A percentile compares a stretch with the other conserved stretches of the same genome.
phyloP scores from a whole-genome alignment of 2,888 invertebrate genomes.

The Amorpha juglandis region DNA sequence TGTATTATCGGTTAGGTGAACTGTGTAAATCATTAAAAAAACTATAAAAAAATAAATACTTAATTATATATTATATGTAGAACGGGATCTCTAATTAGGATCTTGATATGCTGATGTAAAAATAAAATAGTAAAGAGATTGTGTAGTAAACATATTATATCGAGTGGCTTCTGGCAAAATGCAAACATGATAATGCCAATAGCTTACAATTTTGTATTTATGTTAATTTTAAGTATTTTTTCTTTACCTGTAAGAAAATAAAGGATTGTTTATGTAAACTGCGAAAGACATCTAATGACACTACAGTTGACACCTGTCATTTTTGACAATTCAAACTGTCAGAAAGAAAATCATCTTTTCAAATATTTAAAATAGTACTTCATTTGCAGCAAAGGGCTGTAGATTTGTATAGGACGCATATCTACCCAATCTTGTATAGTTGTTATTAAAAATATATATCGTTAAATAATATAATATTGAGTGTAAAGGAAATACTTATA shows the following conservation, averaged over 20 bases:
- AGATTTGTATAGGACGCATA: not conserved
- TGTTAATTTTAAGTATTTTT: too few species aligned
- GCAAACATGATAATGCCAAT: not conserved
- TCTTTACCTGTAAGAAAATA: not conserved
- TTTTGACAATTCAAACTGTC: not conserved
- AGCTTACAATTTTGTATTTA: not conserved
- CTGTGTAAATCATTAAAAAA: conserved; percentile 20
- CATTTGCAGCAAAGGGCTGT: not conserved
- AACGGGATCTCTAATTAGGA: conserved; percentile 15
- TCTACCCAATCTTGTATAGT: conserved; percentile 21
- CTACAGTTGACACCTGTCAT: not conserved
- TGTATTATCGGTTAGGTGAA: conserved; percentile 38
- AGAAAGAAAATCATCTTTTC: not conserved
- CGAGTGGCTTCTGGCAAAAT: conserved; percentile 14
- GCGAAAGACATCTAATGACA: not conserved
- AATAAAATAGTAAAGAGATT: conserved; percentile 15
- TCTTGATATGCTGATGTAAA: conserved; percentile 21
- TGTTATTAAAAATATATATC: not conserved
- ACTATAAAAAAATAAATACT: conserved; percentile 2
- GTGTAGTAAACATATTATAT: conserved; percentile 18
- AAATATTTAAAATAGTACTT: not conserved
- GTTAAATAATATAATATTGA: not conserved
- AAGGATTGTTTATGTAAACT: not conserved
- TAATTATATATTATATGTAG: conserved; percentile 17
- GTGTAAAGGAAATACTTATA: too few species aligned